Percentiles rank a stretch among this genome's conserved stretches.
Conservation (phyloP, 53 echinoderm and acorn worm genomes). For the Holothuria scabra region DNA sequence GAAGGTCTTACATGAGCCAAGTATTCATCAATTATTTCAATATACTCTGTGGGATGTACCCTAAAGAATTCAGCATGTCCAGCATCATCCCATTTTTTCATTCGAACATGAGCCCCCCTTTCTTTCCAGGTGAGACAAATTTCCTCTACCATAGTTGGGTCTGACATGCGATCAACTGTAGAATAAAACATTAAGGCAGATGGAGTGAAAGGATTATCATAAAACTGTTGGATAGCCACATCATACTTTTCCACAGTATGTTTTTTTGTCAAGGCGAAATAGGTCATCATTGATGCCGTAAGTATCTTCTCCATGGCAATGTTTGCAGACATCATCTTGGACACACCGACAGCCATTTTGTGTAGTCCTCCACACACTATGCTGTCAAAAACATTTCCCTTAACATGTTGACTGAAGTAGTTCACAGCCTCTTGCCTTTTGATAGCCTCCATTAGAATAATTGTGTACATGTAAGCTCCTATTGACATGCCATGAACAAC, state of each 20-base stretch:
- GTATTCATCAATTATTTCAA: constrained; percentile 12
- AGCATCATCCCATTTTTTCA: constrained; percentile 6
- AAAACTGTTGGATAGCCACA: constrained; percentile 50
- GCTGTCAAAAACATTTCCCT: constrained; percentile 87
- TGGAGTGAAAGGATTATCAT: constrained; percentile 67
- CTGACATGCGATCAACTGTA: constrained; percentile 61
- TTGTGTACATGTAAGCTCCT: constrained; percentile 75
- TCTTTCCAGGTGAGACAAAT: constrained; percentile 44
- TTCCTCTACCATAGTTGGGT: constrained; percentile 54
- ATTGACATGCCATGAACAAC: constrained; percentile 82
- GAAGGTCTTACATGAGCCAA: neutral
- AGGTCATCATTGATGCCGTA: constrained; percentile 5
- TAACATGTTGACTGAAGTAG: constrained; percentile 54
- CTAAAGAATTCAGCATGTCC: constrained; percentile 22
- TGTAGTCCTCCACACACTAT: constrained; percentile 70
- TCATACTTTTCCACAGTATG: constrained; percentile 69
- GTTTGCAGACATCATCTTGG: constrained; percentile 17
- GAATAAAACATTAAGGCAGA: constrained; percentile 68
- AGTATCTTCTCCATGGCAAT: constrained; percentile 49
- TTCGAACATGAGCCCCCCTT: neutral
- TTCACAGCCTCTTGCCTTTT: neutral
- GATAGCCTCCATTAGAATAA: constrained; percentile 28
- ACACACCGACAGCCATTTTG: constrained; percentile 66
- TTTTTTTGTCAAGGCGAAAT: constrained; percentile 64
- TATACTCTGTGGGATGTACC: constrained; percentile 18